Base-by-base conservation (phyloP, 2,888 invertebrate genomes). In the Listrodromus nycthemerus region DNA sequence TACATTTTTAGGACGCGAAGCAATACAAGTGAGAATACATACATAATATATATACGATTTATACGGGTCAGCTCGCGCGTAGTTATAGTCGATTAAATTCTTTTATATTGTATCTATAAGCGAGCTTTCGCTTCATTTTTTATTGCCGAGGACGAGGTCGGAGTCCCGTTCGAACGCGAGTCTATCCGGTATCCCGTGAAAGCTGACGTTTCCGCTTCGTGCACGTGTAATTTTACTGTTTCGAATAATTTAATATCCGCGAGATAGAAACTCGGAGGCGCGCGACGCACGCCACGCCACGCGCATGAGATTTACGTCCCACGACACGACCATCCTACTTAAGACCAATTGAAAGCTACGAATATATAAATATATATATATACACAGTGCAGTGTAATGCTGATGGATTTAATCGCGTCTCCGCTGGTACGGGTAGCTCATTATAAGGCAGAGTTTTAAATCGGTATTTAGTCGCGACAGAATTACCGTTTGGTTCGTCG, bases 271-370 rank as follows among this genome's bases (percentile, higher is more conserved):
- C n/a, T 58, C 48, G 41, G 55, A 55, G 55, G 21, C 69, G 30
- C 58, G 16, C 16, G 27, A 37, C 24, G 6, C 58, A 27, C 27
- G 61, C 61, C 30, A 21, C 21, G 81, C 65, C 50, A 76, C 70
- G 75, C 78, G 80, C 80, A 78, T 70, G 80, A 55, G 78, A 81
- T 77, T 80, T 61, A 81, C 84, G 73, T 84, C 80, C 79, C 61
- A 79, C 75, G 79, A 86, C 82, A 74, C 73, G 79, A 84, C 81
- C 84, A 85, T 81, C 84, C 84, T 80, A 84, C 83, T 86, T 84
- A 83, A 80, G 81, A 84, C 75, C 86, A 86, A 85, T 86, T 86
- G 66, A 80, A 83, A 77, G 24, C 52, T 70, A 82, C 77, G 69
- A 84, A 84, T 85, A 82, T 79, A 82, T 65, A 79, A 73, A 45